These are phyloP conservation scores for Rhaphigaster nebulosa DNA, from an alignment of 2,888 invertebrate species.

Conservation along the genomic window DNA sequence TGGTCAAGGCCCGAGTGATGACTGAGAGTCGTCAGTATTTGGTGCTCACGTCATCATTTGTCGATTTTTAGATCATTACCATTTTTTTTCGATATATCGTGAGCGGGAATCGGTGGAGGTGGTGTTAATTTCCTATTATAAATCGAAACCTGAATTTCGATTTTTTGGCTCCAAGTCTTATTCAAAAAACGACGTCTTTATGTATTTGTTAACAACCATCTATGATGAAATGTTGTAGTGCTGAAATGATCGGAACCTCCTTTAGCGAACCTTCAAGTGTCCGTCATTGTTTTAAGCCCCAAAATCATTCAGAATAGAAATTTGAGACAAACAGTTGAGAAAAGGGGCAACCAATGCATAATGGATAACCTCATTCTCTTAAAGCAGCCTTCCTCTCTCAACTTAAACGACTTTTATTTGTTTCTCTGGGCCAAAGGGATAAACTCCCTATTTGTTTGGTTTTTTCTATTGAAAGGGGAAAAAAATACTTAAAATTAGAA, in stretches of 20 bases:
- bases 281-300: neutral
- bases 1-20: too few species aligned
- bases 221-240: neutral
- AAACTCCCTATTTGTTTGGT: slow-evolving; percentile 15
- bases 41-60: too few species aligned
- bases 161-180: too few species aligned
- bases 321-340: slow-evolving; percentile 2
- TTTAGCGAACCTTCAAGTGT: neutral
- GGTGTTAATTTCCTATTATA: too few species aligned
- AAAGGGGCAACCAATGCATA: slow-evolving; percentile 51
- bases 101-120: too few species aligned
- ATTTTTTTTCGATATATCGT: too few species aligned
- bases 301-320: slow-evolving; percentile 21
- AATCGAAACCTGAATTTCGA: too few species aligned
- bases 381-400: slow-evolving; percentile 52
- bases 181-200: too few species aligned
- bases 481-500: slow-evolving; percentile 37
- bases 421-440: slow-evolving; percentile 45
- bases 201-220: too few species aligned
- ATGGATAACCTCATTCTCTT: slow-evolving; percentile 54
- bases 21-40: too few species aligned
- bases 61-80: too few species aligned
- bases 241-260: neutral
- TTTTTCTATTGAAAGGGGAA: slow-evolving; percentile 14
- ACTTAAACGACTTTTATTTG: slow-evolving; percentile 58